phyloP scores from a whole-genome alignment of 1,140 invertebrate species.

The Sipha flava region DNA sequence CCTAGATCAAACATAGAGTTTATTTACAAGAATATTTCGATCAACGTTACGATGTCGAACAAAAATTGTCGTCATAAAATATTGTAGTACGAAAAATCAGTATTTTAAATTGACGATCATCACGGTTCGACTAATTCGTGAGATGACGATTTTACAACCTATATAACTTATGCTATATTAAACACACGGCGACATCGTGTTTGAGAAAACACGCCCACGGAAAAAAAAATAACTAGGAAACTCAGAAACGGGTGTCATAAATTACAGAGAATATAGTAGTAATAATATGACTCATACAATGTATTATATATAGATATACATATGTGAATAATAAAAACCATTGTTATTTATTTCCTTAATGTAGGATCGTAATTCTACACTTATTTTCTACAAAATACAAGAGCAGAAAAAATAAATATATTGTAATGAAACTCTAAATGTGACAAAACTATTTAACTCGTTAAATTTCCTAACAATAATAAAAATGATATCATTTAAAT shows the following conservation, averaged over 20 bases:
- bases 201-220: background rate
- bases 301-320: background rate
- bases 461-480: background rate
- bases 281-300: background rate
- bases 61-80: too few species aligned
- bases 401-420: background rate
- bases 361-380: background rate
- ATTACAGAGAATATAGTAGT: background rate
- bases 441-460: background rate
- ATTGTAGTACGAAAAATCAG: too few species aligned
- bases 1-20: background rate
- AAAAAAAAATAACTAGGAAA: background rate
- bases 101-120: background rate
- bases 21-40: too few species aligned
- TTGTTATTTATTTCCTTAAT: background rate
- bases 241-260: background rate
- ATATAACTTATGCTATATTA: background rate
- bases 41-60: too few species aligned
- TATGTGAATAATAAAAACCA: background rate
- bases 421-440: background rate
- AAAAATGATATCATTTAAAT: background rate
- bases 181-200: background rate
- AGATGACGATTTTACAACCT: background rate
- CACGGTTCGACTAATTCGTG: background rate
- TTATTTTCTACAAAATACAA: background rate